Evolutionary conservation across 2,113 vertebrate species (phyloP).

Genomic region (Lepus timidus): DNA sequence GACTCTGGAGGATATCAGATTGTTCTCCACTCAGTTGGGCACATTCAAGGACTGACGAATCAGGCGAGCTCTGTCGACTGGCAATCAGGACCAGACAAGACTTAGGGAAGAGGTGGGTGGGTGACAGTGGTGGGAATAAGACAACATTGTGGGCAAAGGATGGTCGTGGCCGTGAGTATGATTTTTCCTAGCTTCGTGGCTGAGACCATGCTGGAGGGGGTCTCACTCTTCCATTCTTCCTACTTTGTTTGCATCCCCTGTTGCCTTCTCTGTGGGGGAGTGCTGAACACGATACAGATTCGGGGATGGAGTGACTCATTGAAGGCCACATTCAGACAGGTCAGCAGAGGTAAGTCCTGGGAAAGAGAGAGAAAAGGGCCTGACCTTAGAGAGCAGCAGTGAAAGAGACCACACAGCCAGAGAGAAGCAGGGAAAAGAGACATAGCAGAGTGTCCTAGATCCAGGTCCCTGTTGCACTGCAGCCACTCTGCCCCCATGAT

Average conservation of each 20-base stretch:
- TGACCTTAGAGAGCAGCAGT: background rate
- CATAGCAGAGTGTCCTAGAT: background rate
- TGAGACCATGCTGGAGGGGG: background rate
- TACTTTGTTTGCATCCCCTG: background rate
- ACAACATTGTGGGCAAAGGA: too few relatives aligned
- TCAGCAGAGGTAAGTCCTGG: background rate
- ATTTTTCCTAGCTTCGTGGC: too few relatives aligned
- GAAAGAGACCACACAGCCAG: background rate
- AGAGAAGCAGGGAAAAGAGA: background rate
- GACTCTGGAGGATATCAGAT: background rate
- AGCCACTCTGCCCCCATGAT: background rate
- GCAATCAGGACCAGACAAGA: background rate
- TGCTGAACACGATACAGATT: rapidly evolving
- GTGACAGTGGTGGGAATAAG: background rate
- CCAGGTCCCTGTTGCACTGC: background rate
- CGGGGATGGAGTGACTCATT: background rate
- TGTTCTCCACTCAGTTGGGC: background rate
- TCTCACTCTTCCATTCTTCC: background rate
- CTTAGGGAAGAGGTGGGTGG: background rate
- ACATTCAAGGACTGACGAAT: background rate
- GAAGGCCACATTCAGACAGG: background rate
- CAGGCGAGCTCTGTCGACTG: background rate
- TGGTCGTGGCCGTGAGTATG: background rate
- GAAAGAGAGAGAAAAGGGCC: background rate
- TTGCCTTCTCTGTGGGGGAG: background rate